Evolutionary conservation across 2,113 vertebrate species (phyloP), one percentile per base, ranked within the genome.

Genomic region (Marmota flaviventris): DNA sequence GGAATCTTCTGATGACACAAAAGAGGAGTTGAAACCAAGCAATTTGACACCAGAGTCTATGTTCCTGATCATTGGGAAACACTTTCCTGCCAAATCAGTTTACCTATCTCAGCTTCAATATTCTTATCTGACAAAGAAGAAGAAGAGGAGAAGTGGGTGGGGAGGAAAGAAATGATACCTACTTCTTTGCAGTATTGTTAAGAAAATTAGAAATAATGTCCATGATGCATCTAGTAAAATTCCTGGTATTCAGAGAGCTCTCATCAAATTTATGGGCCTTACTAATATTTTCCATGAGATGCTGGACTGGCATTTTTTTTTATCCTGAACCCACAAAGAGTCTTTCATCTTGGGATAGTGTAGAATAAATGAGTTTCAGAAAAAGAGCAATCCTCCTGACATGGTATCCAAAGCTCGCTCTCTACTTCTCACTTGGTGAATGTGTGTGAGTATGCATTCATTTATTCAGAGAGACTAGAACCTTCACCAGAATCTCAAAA

Each of bases 201-300:
- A 12, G 65, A 81, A 89, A 97, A n/a, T 63, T 82, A 86, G 48
- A 94, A 97, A 56, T 73, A 85, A 63, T 37, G 1, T 32, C 22
- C 27, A 56, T 65, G 37, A 34, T 4, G 17, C 65, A 27, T 7
- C 17, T 86, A 77, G 72, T 48, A 88, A 94, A 85, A 48, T 87
- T 69, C 4, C 42, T 45, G 6, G 2, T 22, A 61, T 18, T 9
- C 1, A 34, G 17, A 13, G 9, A 93, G 29, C 8, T 1, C 72
- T 75, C 42, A 75, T 12, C 85, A 72, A 65, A 69, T 37, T 65
- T 84, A 48, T 6, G 24, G 48, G 94, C 90, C 84, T 95, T 34
- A 51, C 32, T 85, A 87, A 51, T 89, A 76, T 13, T 82, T 93
- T 78, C 56, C 29, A 24, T 83, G n/a, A 73, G 75, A 11, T 13